These are phyloP conservation scores for Columba janthina DNA, from an alignment of 2,113 vertebrate genomes.

Conservation along the genomic window DNA sequence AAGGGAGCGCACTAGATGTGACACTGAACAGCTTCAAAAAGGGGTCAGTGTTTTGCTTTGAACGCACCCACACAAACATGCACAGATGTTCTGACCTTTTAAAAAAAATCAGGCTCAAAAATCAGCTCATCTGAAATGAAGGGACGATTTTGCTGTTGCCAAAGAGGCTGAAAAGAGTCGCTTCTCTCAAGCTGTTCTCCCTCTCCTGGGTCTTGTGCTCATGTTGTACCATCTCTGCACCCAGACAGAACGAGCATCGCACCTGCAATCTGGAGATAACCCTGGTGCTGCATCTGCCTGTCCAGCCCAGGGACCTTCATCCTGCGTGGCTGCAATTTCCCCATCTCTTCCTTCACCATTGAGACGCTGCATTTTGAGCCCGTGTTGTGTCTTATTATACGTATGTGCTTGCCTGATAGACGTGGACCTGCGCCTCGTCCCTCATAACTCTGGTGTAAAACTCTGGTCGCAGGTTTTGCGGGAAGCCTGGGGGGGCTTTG, in stretches of 20 bases:
- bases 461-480: neutral
- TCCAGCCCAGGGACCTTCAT: rapidly evolving
- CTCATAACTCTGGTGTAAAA: rapidly evolving
- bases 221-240: rapidly evolving
- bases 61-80: neutral
- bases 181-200: neutral
- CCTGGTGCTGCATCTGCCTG: neutral
- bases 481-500: neutral
- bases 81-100: neutral
- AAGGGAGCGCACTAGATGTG: neutral
- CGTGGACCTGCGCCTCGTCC: rapidly evolving
- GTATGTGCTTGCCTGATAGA: neutral
- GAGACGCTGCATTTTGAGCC: neutral
- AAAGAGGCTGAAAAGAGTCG: neutral
- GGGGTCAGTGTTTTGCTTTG: neutral
- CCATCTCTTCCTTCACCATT: neutral
- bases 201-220: neutral
- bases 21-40: neutral
- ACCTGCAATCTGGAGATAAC: neutral
- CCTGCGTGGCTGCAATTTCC: neutral
- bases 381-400: neutral
- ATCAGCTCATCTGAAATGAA: neutral
- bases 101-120: neutral
- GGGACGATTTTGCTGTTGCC: neutral
- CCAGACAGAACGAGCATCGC: rapidly evolving